phyloP scores from a whole-genome alignment of 2,888 invertebrate genomes.

The Iselma pallidipennis region DNA sequence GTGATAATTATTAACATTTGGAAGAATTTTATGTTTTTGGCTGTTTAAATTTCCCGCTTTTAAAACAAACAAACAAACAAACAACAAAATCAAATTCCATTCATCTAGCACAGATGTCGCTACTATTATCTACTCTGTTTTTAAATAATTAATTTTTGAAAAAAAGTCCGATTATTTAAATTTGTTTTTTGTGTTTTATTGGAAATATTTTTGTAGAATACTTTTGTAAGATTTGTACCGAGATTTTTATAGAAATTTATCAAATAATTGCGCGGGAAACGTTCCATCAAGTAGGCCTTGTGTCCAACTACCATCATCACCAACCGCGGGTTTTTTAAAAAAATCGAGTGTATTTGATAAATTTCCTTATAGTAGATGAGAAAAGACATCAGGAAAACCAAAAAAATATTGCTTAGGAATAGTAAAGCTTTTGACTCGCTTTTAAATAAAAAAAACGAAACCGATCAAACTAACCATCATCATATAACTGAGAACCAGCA shows the following conservation, averaged over 20 bases:
- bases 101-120: conserved; percentile 35
- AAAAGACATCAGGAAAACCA: too few species aligned
- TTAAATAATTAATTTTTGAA: conserved; percentile 16
- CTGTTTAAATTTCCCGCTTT: conserved; percentile 48
- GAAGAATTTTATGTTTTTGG: conserved; percentile 48
- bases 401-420: neutral
- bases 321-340: neutral
- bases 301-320: too few species aligned
- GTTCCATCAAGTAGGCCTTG: too few species aligned
- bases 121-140: conserved; percentile 11
- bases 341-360: neutral
- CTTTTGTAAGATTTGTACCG: conserved; percentile 13
- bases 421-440: conserved; percentile 4
- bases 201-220: neutral
- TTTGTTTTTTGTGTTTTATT: conserved; percentile 2
- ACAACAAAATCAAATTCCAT: conserved; percentile 27
- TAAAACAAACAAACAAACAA: too few species aligned
- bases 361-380: too few species aligned
- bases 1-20: conserved; percentile 47
- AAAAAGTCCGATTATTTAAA: neutral
- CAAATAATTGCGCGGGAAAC: too few species aligned
- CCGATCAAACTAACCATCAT: neutral
- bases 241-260: conserved; percentile 1
- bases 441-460: conserved; percentile 20
- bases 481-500: conserved; percentile 4